Conservation (phyloP, 2,113 vertebrate species). For the Perca flavescens region DNA sequence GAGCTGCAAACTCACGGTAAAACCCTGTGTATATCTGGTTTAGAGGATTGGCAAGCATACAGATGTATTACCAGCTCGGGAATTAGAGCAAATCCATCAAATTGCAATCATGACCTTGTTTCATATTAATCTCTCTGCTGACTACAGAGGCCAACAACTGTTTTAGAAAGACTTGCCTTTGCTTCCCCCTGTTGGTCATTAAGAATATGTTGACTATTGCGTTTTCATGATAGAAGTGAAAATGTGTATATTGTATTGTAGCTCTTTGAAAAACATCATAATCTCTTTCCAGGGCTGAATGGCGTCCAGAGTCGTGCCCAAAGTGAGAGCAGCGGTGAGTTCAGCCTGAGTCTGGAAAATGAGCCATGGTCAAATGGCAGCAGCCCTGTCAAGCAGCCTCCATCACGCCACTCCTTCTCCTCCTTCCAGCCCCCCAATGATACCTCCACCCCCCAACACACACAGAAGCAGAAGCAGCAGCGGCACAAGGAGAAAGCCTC, state of each 20-base stretch:
- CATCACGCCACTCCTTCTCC: slow-evolving; percentile 82
- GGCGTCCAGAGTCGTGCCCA: slow-evolving; percentile 90
- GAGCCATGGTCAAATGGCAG: slow-evolving; percentile 93
- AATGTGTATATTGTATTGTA: background rate
- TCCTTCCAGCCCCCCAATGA: slow-evolving; percentile 86
- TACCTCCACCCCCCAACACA: slow-evolving; percentile 70
- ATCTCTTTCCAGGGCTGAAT: slow-evolving; percentile 76
- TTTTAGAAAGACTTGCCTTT: slow-evolving; percentile 24
- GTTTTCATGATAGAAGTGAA: background rate
- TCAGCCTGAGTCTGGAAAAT: slow-evolving; percentile 89
- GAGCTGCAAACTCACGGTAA: slow-evolving; percentile 76
- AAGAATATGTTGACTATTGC: background rate
- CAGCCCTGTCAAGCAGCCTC: slow-evolving; percentile 88
- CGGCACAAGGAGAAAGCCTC: slow-evolving; percentile 63
- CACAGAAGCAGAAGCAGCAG: slow-evolving; percentile 36
- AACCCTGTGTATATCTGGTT: slow-evolving; percentile 48
- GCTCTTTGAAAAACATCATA: background rate
- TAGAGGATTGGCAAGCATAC: slow-evolving; percentile 67
- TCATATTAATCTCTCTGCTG: slow-evolving; percentile 73
- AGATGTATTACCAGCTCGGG: slow-evolving; percentile 73
- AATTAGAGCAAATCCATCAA: slow-evolving; percentile 80
- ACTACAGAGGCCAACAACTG: slow-evolving; percentile 19
- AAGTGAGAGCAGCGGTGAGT: slow-evolving; percentile 95
- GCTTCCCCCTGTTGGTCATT: slow-evolving; percentile 67
- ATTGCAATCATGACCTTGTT: slow-evolving; percentile 79